Conservation (phyloP, 2,113 vertebrate genomes). For the Microtus pennsylvanicus region DNA sequence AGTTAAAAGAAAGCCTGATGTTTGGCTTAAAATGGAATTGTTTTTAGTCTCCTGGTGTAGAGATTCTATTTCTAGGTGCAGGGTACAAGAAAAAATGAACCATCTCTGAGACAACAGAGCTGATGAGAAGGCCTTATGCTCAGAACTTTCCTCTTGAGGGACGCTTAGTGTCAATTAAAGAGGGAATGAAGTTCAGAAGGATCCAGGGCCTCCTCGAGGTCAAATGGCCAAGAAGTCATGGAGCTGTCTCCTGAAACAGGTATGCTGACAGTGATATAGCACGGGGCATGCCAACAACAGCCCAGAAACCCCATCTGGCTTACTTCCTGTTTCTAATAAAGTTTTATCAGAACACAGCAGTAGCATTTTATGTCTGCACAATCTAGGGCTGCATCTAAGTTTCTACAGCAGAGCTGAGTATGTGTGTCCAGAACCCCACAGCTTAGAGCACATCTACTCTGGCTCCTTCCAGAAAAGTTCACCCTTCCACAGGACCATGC, state of each 20-base stretch:
- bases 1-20: background rate
- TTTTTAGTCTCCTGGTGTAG: background rate
- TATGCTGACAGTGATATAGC: background rate
- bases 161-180: background rate
- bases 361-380: background rate
- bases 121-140: background rate
- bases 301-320: background rate
- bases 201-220: background rate
- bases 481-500: background rate
- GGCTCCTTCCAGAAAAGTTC: background rate
- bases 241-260: too few species aligned
- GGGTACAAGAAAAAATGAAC: background rate
- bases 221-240: background rate
- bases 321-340: background rate
- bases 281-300: fast-evolving
- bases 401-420: background rate
- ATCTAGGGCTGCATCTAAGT: background rate
- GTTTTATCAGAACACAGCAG: background rate
- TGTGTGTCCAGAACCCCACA: background rate
- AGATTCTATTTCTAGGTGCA: background rate
- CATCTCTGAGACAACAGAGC: background rate
- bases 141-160: background rate
- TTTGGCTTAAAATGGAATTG: background rate
- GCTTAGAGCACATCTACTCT: background rate
- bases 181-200: background rate